Evolutionary conservation across 2,113 vertebrate genomes (phyloP).

Genomic region (Cheilinus undulatus): DNA sequence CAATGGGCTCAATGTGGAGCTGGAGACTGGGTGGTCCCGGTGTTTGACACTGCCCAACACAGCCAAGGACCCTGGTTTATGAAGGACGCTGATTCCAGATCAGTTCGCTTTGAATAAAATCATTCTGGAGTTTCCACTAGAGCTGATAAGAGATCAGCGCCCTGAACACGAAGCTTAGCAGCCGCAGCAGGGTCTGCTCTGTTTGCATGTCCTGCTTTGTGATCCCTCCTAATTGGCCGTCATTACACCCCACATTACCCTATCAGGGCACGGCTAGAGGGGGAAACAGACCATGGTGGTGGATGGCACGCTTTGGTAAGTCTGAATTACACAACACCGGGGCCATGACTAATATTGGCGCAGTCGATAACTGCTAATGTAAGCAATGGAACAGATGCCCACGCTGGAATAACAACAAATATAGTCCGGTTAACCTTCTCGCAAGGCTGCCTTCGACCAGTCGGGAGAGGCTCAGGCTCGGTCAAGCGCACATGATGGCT

Average conservation of each 20-base stretch:
- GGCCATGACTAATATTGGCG: constrained; percentile 81
- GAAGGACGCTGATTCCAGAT: constrained; percentile 32
- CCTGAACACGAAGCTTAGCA: constrained; percentile 17
- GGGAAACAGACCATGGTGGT: constrained; percentile 81
- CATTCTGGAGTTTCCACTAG: background rate
- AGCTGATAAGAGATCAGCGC: constrained; percentile 46
- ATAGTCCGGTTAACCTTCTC: constrained; percentile 81
- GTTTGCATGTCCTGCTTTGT: constrained; percentile 82
- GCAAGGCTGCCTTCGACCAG: constrained; percentile 77
- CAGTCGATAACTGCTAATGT: constrained; percentile 80
- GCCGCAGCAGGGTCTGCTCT: constrained; percentile 49
- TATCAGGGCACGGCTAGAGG: constrained; percentile 76
- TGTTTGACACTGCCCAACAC: constrained; percentile 41
- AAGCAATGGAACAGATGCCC: constrained; percentile 80
- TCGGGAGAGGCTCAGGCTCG: constrained; percentile 59
- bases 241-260: constrained; percentile 84
- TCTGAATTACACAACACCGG: constrained; percentile 83
- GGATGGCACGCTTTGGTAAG: constrained; percentile 80
- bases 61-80: constrained; percentile 15
- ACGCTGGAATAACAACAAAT: constrained; percentile 73
- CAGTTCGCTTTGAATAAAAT: constrained; percentile 32
- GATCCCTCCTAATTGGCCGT: constrained; percentile 83
- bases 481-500: constrained; percentile 74
- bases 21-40: constrained; percentile 62
- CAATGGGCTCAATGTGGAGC: constrained; percentile 59